Evolutionary conservation across 2,797 vertebrate genomes (phyloP), one percentile per base, ranked within the genome.

Genomic region (Tokudaia tokunoshimensis): DNA sequence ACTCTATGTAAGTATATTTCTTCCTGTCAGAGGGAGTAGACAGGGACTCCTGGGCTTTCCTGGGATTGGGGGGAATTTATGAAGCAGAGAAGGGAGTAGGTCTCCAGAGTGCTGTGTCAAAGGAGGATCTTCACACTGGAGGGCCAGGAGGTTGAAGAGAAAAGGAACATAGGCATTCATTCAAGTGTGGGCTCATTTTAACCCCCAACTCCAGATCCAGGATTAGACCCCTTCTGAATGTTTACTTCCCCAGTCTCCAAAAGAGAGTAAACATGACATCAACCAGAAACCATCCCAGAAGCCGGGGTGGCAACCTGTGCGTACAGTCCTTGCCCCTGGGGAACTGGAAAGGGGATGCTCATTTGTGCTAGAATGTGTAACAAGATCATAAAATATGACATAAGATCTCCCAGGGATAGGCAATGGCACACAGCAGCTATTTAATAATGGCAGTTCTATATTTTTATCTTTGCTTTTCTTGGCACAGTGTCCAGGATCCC

Each of bases 181-280:
- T 24, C 1, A 29, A 1, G 59, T 5, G 44, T 41, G 63, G 37
- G 29, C 41, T 75, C 84, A 79, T 31, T 20, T 13, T 50, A 34
- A 63, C 3, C 57, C 12, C 8, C 50, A 44, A 19, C 31, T 52
- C 31, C 41, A 61, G 55, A 19, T 10, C 90, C 55, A 52, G 79
- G 52, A 59, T 3, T 85, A 96, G 91, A 90, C 6, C 61, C 34
- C 76, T 93, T 93, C 90, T 55, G 50, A n/a, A 85, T 44, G 59
- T 86, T 84, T 8, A 78, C 91, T 52, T 93, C 86, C 24, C 93
- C 89, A 57, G 57, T 92, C 50, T 93, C 80, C 34, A 74, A 31
- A 72, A 12, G 34, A 37, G 10, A 87, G 26, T 55, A 72, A 72
- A 70, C 4, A 55, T 55, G 67, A 26, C 84, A 47, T 55, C 84